These are phyloP conservation scores for Balanococcus diminutus DNA, from an alignment of 2,888 invertebrate species.

Conservation along the genomic window DNA sequence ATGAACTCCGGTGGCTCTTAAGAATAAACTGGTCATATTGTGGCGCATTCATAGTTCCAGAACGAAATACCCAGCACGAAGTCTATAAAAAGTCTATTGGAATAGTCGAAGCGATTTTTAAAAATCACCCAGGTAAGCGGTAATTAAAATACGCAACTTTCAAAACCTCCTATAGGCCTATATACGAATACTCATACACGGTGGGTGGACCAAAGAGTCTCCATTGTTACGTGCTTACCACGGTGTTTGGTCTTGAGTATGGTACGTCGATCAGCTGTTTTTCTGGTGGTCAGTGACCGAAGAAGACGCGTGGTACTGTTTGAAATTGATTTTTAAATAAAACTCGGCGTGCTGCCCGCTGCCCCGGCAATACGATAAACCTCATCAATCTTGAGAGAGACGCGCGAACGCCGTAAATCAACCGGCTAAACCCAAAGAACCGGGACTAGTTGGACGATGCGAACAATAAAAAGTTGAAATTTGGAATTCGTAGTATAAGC, in stretches of 20 bases:
- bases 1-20: background rate
- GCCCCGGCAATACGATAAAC: background rate
- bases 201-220: background rate
- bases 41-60: background rate
- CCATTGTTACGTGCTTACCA: background rate
- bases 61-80: slow-evolving; percentile 11
- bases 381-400: background rate
- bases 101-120: background rate
- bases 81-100: background rate
- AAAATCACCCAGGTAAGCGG: slow-evolving; percentile 18
- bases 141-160: slow-evolving; percentile 37
- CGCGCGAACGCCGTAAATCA: slow-evolving; percentile 21
- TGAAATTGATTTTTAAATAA: slow-evolving; percentile 29
- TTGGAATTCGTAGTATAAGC: background rate
- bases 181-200: background rate
- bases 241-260: background rate
- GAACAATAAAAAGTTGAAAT: slow-evolving; percentile 28
- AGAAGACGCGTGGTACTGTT: background rate
- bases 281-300: slow-evolving; percentile 30
- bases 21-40: background rate
- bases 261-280: slow-evolving; percentile 1
- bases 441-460: background rate
- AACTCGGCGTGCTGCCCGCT: background rate
- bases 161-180: background rate
- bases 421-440: background rate